These are phyloP conservation scores for Diadophis punctatus DNA, from an alignment of 2,113 vertebrate genomes.

Conservation along the genomic window DNA sequence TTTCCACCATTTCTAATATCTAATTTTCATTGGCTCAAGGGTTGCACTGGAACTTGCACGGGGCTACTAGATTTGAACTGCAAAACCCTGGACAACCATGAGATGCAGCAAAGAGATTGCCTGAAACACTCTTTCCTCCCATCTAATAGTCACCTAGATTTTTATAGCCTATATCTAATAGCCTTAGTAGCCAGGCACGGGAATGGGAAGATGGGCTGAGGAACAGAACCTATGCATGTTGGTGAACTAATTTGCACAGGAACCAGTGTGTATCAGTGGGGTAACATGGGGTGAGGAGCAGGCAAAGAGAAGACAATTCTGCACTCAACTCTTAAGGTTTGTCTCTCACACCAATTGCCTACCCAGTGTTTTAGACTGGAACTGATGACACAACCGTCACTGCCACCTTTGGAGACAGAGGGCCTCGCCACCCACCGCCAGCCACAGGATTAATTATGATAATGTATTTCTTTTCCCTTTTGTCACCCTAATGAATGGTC, in stretches of 20 bases:
- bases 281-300: neutral
- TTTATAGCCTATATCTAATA: neutral
- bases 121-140: neutral
- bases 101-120: neutral
- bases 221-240: neutral
- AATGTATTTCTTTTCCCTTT: conserved; percentile 92
- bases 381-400: conserved; percentile 61
- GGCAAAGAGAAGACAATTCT: neutral
- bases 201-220: no score
- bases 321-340: neutral
- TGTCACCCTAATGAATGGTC: conserved; percentile 91
- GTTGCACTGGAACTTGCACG: neutral
- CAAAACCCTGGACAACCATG: neutral
- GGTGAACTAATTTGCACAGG: neutral
- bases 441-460: conserved; percentile 90
- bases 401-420: conserved; percentile 66
- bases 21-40: neutral
- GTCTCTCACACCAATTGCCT: neutral
- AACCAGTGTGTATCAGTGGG: neutral
- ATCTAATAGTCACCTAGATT: neutral
- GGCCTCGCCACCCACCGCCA: conserved; percentile 87
- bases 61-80: neutral
- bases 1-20: neutral
- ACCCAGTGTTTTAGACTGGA: conserved; percentile 61
- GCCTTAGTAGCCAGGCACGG: neutral